Percentiles rank a stretch among this genome's conserved stretches.
Conservation (phyloP, 2,797 vertebrate species). For the Menidia menidia region DNA sequence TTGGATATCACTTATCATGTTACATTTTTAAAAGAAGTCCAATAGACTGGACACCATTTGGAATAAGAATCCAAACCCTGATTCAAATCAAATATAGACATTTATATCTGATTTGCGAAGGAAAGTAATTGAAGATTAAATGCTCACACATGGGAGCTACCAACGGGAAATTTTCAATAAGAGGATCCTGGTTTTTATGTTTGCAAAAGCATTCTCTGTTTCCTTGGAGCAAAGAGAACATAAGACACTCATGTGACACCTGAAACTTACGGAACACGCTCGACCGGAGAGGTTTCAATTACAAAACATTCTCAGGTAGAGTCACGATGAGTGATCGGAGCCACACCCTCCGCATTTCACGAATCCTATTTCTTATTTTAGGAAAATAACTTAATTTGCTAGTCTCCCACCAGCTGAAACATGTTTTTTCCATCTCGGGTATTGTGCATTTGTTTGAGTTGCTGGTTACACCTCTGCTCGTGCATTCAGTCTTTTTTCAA, state of each 20-base stretch:
- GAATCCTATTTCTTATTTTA: neutral
- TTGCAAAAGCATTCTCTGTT: conserved; percentile 8
- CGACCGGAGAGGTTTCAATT: conserved; percentile 36
- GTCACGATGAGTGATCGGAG: neutral
- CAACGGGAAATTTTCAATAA: neutral
- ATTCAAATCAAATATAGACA: no score
- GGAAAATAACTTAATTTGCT: neutral
- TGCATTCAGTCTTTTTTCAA: neutral
- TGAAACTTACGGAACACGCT: conserved; percentile 48
- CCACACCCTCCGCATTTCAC: conserved; percentile 32
- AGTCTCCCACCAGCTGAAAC: neutral
- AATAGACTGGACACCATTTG: neutral
- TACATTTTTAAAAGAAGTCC: neutral
- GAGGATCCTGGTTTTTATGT: neutral
- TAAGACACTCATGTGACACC: conserved; percentile 34
- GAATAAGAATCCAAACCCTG: neutral
- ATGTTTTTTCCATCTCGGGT: no score
- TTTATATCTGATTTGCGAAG: neutral
- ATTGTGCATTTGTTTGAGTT: neutral
- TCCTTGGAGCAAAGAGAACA: conserved; percentile 40
- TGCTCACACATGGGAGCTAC: neutral
- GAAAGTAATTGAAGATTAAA: neutral
- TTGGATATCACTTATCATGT: no score
- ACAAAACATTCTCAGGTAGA: neutral
- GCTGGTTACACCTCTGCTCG: neutral